Conservation (phyloP, 1,140 invertebrate genomes). For the Dendrolimus punctatus region DNA sequence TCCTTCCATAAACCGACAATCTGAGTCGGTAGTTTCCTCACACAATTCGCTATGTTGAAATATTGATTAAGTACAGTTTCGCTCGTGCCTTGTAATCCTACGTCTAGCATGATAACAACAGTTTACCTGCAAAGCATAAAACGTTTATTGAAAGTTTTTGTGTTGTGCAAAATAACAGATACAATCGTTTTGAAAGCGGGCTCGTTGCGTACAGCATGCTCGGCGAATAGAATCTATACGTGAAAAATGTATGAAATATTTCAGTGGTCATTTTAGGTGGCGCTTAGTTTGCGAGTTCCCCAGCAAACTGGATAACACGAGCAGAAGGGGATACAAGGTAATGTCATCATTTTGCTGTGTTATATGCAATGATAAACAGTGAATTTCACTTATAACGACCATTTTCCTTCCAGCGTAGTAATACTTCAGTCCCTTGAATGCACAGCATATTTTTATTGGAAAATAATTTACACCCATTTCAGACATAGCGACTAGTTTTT, state of each 20-base stretch:
- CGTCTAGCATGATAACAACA: constrained; percentile 10
- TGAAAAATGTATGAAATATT: constrained; percentile 9
- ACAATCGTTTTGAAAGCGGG: too few species aligned
- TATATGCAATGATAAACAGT: too few species aligned
- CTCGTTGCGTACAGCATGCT: background rate
- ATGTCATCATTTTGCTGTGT: constrained; percentile 6
- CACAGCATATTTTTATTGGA: too few species aligned
- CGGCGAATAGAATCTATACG: constrained; percentile 9
- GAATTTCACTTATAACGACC: too few species aligned
- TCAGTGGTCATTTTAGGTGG: constrained; percentile 15
- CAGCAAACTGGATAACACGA: constrained; percentile 11
- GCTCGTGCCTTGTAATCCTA: constrained; percentile 8
- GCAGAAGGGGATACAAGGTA: constrained; percentile 25
- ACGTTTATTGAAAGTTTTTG: constrained; percentile 1
- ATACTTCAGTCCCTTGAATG: too few species aligned
- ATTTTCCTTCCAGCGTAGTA: too few species aligned
- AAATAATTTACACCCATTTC: too few species aligned
- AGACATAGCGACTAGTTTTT: too few species aligned
- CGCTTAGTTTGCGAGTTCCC: constrained; percentile 12
- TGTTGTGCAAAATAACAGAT: background rate
- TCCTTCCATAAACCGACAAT: background rate
- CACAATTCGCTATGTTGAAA: constrained; percentile 16
- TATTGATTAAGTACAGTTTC: constrained; percentile 14
- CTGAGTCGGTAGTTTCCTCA: constrained; percentile 13
- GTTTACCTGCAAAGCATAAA: background rate